A percentile compares a stretch with the other conserved stretches of the same genome.
Conservation (phyloP, 2,797 vertebrate genomes). For the Falco berigora region DNA sequence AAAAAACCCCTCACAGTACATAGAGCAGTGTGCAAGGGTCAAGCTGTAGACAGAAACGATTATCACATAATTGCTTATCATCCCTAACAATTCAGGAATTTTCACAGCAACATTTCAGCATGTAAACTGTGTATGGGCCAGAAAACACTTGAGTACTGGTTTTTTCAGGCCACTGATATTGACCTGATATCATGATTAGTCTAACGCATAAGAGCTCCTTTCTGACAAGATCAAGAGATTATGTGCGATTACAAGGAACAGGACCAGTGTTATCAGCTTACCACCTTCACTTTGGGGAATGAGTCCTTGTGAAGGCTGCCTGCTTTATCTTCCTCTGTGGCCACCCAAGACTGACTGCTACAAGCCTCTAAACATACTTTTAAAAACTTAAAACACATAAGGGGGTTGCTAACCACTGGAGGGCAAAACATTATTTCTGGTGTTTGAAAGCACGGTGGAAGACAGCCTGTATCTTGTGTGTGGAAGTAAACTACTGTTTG, state of each 20-base stretch:
- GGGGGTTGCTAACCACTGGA: neutral
- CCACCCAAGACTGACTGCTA: neutral
- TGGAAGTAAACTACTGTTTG: neutral
- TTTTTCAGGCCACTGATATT: neutral
- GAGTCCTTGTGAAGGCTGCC: neutral
- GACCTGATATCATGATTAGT: neutral
- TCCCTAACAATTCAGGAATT: neutral
- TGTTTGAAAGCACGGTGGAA: neutral
- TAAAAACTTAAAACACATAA: neutral
- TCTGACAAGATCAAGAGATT: slow-evolving; percentile 9
- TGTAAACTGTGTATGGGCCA: neutral
- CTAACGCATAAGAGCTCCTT: neutral
- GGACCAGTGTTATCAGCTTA: neutral
- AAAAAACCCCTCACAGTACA: neutral
- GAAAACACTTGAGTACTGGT: neutral
- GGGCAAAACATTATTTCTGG: neutral
- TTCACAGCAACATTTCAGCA: neutral
- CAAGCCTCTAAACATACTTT: neutral
- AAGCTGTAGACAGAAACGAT: neutral
- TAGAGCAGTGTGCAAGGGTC: neutral
- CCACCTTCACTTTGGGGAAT: neutral
- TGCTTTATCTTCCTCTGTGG: neutral
- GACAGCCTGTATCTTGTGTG: neutral
- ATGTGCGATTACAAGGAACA: neutral
- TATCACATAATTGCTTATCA: neutral